These are phyloP conservation scores for Synaphobranchus kaupii DNA, from an alignment of 2,797 vertebrate genomes.

Conservation along the genomic window DNA sequence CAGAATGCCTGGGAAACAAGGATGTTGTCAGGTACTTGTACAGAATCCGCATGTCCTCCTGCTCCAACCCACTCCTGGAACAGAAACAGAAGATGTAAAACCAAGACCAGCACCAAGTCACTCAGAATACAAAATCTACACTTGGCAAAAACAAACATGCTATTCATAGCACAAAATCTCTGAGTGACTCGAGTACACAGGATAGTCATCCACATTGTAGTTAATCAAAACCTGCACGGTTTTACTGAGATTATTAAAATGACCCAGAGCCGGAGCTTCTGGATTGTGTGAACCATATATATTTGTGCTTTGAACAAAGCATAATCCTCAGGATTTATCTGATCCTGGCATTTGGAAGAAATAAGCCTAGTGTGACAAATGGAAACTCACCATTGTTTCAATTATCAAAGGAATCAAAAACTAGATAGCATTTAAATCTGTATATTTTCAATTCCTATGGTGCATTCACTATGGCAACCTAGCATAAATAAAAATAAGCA, in stretches of 20 bases:
- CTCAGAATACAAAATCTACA: no score
- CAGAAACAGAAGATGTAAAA: slow-evolving; percentile 10
- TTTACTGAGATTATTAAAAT: background rate
- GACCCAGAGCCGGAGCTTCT: background rate
- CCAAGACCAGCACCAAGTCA: background rate
- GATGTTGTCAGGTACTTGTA: slow-evolving; percentile 98
- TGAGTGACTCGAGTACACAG: background rate
- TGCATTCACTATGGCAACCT: no score
- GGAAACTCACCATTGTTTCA: no score
- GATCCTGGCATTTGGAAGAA: background rate
- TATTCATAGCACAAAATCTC: background rate
- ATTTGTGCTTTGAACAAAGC: background rate
- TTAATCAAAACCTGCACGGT: background rate
- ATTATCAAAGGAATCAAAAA: no score
- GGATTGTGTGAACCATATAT: background rate
- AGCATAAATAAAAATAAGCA: background rate
- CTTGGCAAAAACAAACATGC: background rate
- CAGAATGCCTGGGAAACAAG: slow-evolving; percentile 92
- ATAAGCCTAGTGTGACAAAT: background rate
- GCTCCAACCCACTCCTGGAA: slow-evolving; percentile 93
- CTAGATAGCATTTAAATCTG: no score
- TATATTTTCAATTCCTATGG: no score
- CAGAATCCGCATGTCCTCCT: slow-evolving; percentile 97
- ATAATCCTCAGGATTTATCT: background rate
- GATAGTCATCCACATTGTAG: background rate